These are phyloP conservation scores for Callithrix jacchus DNA, from an alignment of 2,113 vertebrate species.

Conservation along the genomic window DNA sequence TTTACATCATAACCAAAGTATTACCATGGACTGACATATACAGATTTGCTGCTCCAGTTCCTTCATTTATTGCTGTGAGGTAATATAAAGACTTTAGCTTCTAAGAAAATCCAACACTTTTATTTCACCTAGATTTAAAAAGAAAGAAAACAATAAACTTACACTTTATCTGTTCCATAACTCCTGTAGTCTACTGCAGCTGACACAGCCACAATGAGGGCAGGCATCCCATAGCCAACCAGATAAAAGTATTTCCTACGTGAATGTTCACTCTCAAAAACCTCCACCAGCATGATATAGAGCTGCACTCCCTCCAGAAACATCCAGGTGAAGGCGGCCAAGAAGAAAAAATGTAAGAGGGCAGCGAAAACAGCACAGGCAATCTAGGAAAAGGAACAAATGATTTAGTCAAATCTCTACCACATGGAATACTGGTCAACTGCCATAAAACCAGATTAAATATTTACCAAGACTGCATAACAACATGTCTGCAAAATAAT, in stretches of 20 bases:
- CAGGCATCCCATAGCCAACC: slow-evolving; percentile 96
- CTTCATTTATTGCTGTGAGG: not conserved
- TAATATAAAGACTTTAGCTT: not conserved
- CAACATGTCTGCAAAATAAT: not conserved
- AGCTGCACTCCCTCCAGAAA: slow-evolving; percentile 98
- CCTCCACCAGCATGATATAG: slow-evolving; percentile 99
- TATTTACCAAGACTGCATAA: not conserved
- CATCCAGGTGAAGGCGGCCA: slow-evolving; percentile 99
- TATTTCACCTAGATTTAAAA: not conserved
- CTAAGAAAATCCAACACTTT: not conserved
- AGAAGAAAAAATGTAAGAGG: slow-evolving; percentile 98
- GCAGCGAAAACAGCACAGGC: slow-evolving; percentile 97
- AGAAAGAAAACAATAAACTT: slow-evolving; percentile 78
- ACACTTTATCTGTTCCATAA: slow-evolving; percentile 97
- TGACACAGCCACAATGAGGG: slow-evolving; percentile 94
- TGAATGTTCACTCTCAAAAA: slow-evolving; percentile 98
- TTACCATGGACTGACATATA: not conserved
- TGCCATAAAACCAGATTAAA: not conserved
- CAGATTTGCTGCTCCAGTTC: not conserved
- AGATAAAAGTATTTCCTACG: slow-evolving; percentile 96
- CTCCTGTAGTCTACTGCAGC: slow-evolving; percentile 97
- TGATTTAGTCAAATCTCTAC: not conserved
- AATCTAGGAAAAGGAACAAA: slow-evolving; percentile 84
- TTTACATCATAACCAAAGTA: not conserved
- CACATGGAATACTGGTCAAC: accelerated